Evolutionary conservation across 1,140 invertebrate species (phyloP).

Genomic region (Anastrepha obliqua): DNA sequence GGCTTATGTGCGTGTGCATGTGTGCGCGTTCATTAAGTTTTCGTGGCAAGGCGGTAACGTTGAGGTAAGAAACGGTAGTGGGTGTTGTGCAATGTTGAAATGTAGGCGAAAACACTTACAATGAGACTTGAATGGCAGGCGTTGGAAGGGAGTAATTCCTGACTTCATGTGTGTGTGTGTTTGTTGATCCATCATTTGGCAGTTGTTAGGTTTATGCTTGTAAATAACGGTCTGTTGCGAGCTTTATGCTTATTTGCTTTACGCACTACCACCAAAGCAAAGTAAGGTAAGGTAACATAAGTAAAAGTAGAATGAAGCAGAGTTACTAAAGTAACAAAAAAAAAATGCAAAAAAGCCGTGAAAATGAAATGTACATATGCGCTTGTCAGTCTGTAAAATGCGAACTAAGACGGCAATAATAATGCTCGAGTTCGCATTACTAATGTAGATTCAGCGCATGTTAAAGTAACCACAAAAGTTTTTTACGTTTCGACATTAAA

Average conservation of each 20-base stretch:
- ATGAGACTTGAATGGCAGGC: background rate
- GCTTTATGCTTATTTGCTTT: constrained; percentile 24
- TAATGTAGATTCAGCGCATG: background rate
- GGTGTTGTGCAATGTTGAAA: background rate
- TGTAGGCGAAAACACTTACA: background rate
- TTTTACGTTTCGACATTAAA: background rate
- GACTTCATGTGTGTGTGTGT: background rate
- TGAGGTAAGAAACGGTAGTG: background rate
- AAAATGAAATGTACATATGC: background rate
- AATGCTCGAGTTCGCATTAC: background rate
- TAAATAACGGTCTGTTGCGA: background rate
- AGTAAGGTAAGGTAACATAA: constrained; percentile 1
- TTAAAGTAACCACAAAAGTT: constrained; percentile 25
- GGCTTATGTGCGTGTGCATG: background rate
- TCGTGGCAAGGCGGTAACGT: background rate
- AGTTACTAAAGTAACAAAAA: too few species aligned
- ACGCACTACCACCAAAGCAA: background rate
- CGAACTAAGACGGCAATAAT: background rate
- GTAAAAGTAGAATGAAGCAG: background rate
- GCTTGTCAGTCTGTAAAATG: background rate
- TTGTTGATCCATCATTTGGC: background rate
- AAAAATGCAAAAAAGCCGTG: background rate
- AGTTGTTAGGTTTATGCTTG: background rate
- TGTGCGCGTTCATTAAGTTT: background rate
- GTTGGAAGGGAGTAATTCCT: background rate